Evolutionary conservation across 2,888 invertebrate species (phyloP).

Genomic region (Athalia rosae): DNA sequence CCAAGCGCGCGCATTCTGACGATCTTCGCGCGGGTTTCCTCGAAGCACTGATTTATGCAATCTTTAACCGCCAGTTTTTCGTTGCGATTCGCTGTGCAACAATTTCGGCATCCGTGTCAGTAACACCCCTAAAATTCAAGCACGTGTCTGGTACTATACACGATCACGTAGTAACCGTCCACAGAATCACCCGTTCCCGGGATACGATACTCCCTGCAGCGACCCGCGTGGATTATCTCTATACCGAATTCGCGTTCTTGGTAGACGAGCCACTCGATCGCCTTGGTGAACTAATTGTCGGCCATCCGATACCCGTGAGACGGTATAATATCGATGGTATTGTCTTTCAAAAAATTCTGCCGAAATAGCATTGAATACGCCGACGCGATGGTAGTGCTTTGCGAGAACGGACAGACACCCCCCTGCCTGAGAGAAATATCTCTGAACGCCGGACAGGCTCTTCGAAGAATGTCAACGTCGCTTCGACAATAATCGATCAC

Average conservation of each 20-base stretch:
- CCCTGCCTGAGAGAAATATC: conserved; percentile 51
- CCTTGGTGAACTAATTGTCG: conserved; percentile 46
- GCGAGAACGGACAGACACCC: conserved; percentile 58
- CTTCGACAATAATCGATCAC: conserved; percentile 53
- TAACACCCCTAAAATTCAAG: conserved; percentile 49
- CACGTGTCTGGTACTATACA: conserved; percentile 8
- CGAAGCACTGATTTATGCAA: neutral
- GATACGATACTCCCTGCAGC: conserved; percentile 33
- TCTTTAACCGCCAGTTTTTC: neutral
- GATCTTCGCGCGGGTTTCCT: neutral
- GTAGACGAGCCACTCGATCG: conserved; percentile 45
- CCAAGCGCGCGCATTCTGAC: neutral
- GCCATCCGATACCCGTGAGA: conserved; percentile 44
- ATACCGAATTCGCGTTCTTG: conserved; percentile 35
- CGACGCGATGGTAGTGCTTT: conserved; percentile 53
- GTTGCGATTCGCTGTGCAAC: neutral
- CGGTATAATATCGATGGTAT: conserved; percentile 47
- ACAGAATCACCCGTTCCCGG: conserved; percentile 33
- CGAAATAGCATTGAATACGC: conserved; percentile 18
- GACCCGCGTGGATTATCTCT: conserved; percentile 43
- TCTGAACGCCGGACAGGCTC: conserved; percentile 52
- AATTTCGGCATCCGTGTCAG: conserved; percentile 48
- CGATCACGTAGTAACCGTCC: conserved; percentile 44
- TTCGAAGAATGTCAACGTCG: conserved; percentile 55
- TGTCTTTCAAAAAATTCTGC: conserved; percentile 39